phyloP scores from a whole-genome alignment of 2,888 invertebrate genomes.

The Perizoma flavofasciatum region DNA sequence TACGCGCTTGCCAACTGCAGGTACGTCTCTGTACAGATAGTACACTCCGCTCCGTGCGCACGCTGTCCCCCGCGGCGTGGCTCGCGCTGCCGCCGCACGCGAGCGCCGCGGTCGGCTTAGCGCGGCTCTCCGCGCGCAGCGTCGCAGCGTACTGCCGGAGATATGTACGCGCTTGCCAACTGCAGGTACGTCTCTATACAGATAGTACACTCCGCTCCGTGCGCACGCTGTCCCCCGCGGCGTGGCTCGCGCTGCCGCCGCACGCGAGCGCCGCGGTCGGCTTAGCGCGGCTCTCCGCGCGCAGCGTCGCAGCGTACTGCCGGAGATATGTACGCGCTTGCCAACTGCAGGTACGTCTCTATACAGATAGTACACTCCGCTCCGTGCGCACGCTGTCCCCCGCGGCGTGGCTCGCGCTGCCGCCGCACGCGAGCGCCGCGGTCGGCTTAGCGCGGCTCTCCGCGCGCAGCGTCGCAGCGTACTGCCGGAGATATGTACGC shows the following conservation, averaged over 20 bases:
- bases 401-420: conserved; percentile 92
- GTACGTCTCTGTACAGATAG: conserved; percentile 50
- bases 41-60: conserved; percentile 89
- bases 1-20: conserved; percentile 86
- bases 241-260: conserved; percentile 91
- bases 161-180: conserved; percentile 87
- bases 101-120: conserved; percentile 43
- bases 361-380: conserved; percentile 67
- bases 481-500: conserved; percentile 90
- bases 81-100: conserved; percentile 87
- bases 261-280: conserved; percentile 41
- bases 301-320: conserved; percentile 90
- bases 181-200: conserved; percentile 72
- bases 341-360: conserved; percentile 80
- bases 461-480: conserved; percentile 88
- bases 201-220: conserved; percentile 87
- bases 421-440: conserved; percentile 60
- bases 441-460: conserved; percentile 81
- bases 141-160: conserved; percentile 90
- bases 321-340: conserved; percentile 88
- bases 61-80: conserved; percentile 93
- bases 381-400: conserved; percentile 92
- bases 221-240: conserved; percentile 91
- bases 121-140: conserved; percentile 86
- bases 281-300: conserved; percentile 85